Conservation (phyloP, 2,113 vertebrate genomes). For the Talpa occidentalis region DNA sequence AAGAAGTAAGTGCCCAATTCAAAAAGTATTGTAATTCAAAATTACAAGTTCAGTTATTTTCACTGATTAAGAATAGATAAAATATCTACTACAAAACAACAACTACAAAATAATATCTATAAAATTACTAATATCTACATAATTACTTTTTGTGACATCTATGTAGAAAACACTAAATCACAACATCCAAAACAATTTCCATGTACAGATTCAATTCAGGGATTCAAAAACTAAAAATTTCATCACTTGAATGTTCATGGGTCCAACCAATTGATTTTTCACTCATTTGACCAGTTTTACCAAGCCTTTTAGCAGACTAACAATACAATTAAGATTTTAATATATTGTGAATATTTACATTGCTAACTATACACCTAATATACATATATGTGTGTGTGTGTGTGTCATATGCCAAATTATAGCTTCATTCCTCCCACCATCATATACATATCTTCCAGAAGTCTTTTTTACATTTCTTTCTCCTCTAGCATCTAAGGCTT, state of each 20-base stretch:
- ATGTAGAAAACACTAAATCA: background rate
- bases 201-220: background rate
- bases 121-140: no score
- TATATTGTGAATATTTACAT: background rate
- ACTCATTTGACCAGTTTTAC: background rate
- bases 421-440: background rate
- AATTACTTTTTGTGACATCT: background rate
- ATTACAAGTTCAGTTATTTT: conserved; percentile 21
- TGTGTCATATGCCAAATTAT: background rate
- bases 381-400: background rate
- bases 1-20: conserved; percentile 7
- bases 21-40: conserved; percentile 3
- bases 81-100: conserved; percentile 10
- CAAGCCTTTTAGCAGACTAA: background rate
- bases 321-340: conserved; percentile 38
- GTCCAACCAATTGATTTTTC: background rate
- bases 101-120: no score
- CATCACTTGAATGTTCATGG: background rate
- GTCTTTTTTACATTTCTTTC: background rate
- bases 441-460: conserved; percentile 26
- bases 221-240: conserved; percentile 34
- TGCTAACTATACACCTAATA: background rate
- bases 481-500: background rate
- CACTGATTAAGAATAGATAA: conserved; percentile 15
- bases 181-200: background rate